These are phyloP conservation scores for Bos javanicus DNA, from an alignment of 2,113 vertebrate species.

Conservation along the genomic window DNA sequence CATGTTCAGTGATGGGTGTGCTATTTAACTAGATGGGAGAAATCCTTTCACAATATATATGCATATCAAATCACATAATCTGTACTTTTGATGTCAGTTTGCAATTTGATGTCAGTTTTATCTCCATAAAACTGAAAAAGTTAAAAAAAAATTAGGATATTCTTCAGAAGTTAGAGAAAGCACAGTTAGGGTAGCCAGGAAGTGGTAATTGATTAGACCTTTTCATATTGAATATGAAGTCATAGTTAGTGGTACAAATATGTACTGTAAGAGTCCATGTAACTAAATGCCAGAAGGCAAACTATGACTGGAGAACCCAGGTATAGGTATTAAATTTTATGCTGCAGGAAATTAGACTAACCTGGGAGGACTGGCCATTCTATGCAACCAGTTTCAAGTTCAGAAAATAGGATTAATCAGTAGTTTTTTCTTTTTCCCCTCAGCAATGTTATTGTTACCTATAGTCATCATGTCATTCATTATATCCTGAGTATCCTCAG, in stretches of 20 bases:
- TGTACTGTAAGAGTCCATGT: no score
- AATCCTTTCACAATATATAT: background rate
- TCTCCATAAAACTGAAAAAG: background rate
- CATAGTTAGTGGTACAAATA: no score
- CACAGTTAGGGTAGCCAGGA: background rate
- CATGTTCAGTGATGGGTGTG: background rate
- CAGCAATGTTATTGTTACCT: background rate
- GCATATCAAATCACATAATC: background rate
- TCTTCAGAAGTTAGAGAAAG: background rate
- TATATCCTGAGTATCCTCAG: background rate
- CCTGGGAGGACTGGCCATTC: accelerated
- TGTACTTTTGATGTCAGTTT: background rate
- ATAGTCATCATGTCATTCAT: background rate
- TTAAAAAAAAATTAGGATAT: background rate
- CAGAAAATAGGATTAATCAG: background rate
- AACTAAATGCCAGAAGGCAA: background rate
- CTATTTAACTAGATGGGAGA: background rate
- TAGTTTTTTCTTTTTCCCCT: background rate
- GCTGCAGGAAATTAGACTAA: background rate
- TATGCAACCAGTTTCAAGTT: no score
- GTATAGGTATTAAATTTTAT: accelerated
- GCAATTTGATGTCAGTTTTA: background rate
- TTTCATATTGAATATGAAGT: background rate
- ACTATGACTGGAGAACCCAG: accelerated
- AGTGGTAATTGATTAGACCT: background rate